Base-by-base conservation (phyloP, 2,888 invertebrate genomes). In the Hypena proboscidalis region DNA sequence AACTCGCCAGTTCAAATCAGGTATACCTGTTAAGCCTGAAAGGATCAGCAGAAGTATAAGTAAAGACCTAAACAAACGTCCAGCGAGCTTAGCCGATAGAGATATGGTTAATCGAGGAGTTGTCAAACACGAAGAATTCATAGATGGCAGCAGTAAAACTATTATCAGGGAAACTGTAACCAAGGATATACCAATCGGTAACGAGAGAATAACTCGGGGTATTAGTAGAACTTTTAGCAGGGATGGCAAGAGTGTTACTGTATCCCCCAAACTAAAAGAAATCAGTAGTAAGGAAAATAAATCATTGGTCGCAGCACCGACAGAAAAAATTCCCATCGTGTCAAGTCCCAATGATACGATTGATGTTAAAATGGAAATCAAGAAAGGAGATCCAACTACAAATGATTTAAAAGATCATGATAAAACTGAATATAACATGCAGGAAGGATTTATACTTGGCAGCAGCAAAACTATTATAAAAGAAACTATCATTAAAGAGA, bases 21-120 rank as follows among this genome's bases (percentile, higher is more conserved):
- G 44, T 3, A 53, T 57, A 14, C 60, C 54, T 11, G 38, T 54
- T n/a, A 58, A 45, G 44, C 27, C 43, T 15, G 57, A 60, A 27
- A 31, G 43, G 13, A 42, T 57, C 15, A 61, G 52, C 0, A 33
- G 52, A 11, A 50, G 34, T 3, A 48, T 61, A 0, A 61, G 60
- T 7, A 49, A 30, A 38, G 65, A 59, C 6, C 19, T 44, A 2
- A 44, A 44, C 10, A 27, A 27, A 25, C 44, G 44, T 7, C 44
- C 44, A 14, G 11, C 29, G 4, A 30, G n/a, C 4, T 36, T 46
- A 19, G 35, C 36, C 20, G 5, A 44, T 13, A 31, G 11, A 29
- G 29, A 39, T 15, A 35, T 38, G 6, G 37, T 44, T 6, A 36
- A 26, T 7, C 31, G 19, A 17, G 27, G 36, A 31, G 37, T 39